Evolutionary conservation across 2,888 invertebrate genomes (phyloP).

Genomic region (Cephus runcator): DNA sequence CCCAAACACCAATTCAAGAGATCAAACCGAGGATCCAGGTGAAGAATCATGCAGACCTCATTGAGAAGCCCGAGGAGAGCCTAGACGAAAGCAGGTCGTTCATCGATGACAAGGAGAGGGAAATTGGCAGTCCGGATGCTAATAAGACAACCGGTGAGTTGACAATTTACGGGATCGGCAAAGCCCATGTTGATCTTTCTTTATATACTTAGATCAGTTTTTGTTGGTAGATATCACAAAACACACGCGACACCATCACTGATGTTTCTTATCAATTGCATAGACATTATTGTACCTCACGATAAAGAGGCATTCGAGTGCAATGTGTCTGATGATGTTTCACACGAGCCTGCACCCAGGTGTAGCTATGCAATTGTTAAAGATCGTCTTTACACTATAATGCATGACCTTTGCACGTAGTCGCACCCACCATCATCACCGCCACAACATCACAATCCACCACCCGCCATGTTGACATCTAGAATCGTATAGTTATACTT

Average conservation of each 20-base stretch:
- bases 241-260: background rate
- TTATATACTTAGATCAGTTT: background rate
- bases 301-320: background rate
- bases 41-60: constrained; percentile 60
- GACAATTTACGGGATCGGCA: background rate
- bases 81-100: constrained; percentile 45
- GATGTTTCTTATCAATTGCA: background rate
- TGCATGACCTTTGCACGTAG: constrained; percentile 45
- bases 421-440: constrained; percentile 28
- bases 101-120: constrained; percentile 54
- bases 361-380: background rate
- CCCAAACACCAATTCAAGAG: constrained; percentile 36
- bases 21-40: constrained; percentile 60
- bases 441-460: background rate
- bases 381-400: background rate
- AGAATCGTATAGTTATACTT: constrained; percentile 5
- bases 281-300: background rate
- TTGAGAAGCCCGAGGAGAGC: constrained; percentile 54
- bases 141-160: constrained; percentile 60
- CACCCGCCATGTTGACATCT: background rate
- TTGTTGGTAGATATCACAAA: background rate
- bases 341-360: background rate
- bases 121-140: constrained; percentile 52
- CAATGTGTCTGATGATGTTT: background rate
- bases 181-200: background rate